These are phyloP conservation scores for Coptodon bakossiorum DNA, from an alignment of 2,113 vertebrate species.

Conservation along the genomic window DNA sequence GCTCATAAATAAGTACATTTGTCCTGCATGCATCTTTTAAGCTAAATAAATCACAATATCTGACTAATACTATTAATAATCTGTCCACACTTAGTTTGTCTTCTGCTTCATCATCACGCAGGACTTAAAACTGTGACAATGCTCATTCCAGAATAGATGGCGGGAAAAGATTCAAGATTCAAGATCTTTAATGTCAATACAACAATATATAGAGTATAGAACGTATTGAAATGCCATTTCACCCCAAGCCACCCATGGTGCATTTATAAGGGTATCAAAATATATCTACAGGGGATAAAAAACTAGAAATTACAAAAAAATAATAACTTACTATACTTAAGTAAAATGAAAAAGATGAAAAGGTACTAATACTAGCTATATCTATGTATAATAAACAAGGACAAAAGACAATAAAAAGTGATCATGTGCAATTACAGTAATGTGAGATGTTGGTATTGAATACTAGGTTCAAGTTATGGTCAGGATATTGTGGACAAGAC, in stretches of 20 bases:
- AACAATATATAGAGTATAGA: not conserved
- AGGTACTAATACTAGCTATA: rapidly evolving
- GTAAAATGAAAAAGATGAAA: not conserved
- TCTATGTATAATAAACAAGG: not conserved
- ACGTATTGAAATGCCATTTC: not conserved
- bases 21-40: not conserved
- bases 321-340: not conserved
- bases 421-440: not conserved
- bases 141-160: not conserved
- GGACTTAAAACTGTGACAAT: not conserved
- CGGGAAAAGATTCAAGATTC: not conserved
- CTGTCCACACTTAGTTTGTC: not conserved
- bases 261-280: not conserved
- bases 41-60: not conserved
- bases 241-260: not conserved
- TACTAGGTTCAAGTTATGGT: rapidly evolving
- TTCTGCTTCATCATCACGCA: not conserved
- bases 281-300: not conserved
- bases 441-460: not conserved
- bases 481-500: not conserved
- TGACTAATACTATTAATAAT: not conserved
- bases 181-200: not conserved
- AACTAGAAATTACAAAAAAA: not conserved
- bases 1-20: not conserved
- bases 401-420: not conserved